Evolutionary conservation across 1,140 invertebrate species (phyloP), one percentile per base, ranked within the genome.

Genomic region (Rhyzopertha dominica): DNA sequence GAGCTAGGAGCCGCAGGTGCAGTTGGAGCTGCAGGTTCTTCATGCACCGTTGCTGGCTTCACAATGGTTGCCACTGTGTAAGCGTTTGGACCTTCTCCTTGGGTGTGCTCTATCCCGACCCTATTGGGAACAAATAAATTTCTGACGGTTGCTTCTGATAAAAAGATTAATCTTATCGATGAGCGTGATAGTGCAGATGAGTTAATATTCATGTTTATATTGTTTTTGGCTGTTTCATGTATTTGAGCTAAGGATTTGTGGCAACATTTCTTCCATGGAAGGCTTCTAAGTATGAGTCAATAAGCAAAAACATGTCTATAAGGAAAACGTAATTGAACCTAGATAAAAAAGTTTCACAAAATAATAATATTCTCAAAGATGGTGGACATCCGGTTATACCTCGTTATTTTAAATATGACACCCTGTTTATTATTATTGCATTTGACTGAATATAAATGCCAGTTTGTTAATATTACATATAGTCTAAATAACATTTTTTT

Each of bases 101-200:
- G 79, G 34, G 84, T 85, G 54, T 87, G 85, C 61, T 90, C 86
- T 61, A 92, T 90, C 54, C 84, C 87, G 58, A 90, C 85, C 58
- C 86, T 89, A n/a, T n/a, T n/a, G n/a, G n/a, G n/a, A n/a, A n/a
- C n/a, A n/a, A 59, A 19, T 66, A 40, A 43, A 51, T 37, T 16
- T 46, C 50, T 42, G 3, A 23, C 41, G n/a, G 18, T 39, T 14
- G 37, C 3, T n/a, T 47, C 16, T 28, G 13, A 29, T 19, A 29
- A 20, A 24, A 10, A 43, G 10, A n/a, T 34, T 20, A 48, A 20
- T 5, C 20, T 10, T 49, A 14, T 34, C 1, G 10, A 49, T 14
- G 9, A 8, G 5, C 19, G 2, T 24, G 4, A 13, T 24, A 45
- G 10, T 12, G n/a, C 18, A 9, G 43, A 20, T 41, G 19, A 26